phyloP scores from a whole-genome alignment of 2,113 vertebrate species.

The Mobula birostris region DNA sequence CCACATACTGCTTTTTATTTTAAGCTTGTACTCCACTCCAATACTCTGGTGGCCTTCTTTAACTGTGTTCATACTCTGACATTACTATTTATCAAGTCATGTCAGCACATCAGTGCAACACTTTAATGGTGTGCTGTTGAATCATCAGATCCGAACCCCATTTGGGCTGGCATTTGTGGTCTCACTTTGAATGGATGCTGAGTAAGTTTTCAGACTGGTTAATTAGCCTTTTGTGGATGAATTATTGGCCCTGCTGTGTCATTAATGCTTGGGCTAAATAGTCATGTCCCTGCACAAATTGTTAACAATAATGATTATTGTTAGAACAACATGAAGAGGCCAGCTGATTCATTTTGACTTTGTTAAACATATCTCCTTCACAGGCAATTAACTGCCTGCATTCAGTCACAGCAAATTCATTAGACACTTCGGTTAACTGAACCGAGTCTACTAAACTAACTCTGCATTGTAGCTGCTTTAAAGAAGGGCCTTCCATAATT shows the following conservation, averaged over 20 bases:
- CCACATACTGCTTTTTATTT: neutral
- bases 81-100: neutral
- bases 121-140: neutral
- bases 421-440: neutral
- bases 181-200: neutral
- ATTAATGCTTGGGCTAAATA: conserved; percentile 27
- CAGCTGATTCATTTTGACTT: neutral
- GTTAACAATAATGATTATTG: conserved; percentile 19
- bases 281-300: neutral
- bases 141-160: conserved; percentile 18
- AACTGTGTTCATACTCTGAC: neutral
- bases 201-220: neutral
- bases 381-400: too few relatives aligned
- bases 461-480: neutral
- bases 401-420: neutral
- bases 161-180: neutral
- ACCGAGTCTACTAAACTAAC: neutral
- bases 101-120: neutral
- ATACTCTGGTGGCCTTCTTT: neutral
- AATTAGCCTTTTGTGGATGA: conserved; percentile 4
- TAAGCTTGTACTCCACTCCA: too few relatives aligned
- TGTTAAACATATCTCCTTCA: neutral
- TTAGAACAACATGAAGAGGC: neutral
- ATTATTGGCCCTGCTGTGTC: neutral
- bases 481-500: neutral